Evolutionary conservation across 1,140 invertebrate species (phyloP), one percentile per base, ranked within the genome.

Genomic region (Temnothorax curvispinosus): DNA sequence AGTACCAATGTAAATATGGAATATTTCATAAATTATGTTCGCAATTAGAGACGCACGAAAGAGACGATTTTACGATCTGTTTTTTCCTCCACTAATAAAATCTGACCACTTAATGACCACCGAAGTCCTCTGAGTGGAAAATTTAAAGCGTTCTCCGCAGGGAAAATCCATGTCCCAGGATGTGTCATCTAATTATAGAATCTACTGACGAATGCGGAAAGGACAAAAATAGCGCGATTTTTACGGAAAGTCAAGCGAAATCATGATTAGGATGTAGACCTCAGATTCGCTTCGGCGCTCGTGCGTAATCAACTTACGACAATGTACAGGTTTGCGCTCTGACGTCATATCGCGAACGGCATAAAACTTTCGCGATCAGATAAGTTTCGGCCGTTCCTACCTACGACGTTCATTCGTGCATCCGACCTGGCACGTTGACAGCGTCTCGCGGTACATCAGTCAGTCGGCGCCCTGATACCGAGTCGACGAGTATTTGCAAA

Each of bases 111-210:
- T 64, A 71, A 81, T n/a, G 21, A 56, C 18, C 41, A 8, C 32
- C 11, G n/a, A n/a, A 35, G 21, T 54, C n/a, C 11, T 80, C 60
- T 35, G 35, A 6, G 18, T 21, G 15, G 9, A 32, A 11, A 71
- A 69, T 44, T 27, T 32, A 44, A 58, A 58, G 4, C 1, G 5
- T 21, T 69, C 32, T 15, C 8, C 78, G 18, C 18, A 72, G 18
- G 80, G 41, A 60, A 84, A 84, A 62, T 47, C 54, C 80, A 62
- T 18, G 5, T 21, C 3, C 0, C 18, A 18, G 11, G 67, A 74
- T 74, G 80, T 50, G 18, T 84, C 69, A 58, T 15, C 69, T 74
- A 84, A 84, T 84, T 74, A 84, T 74, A 84, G 18, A 58, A 60
- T 4, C n/a, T 5, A 60, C 3, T n/a, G 32, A 5, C 9, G 1